Percentiles rank a stretch among this genome's conserved stretches.
Evolutionary conservation across 1,140 invertebrate genomes (phyloP).

Genomic region (Aphis gossypii): DNA sequence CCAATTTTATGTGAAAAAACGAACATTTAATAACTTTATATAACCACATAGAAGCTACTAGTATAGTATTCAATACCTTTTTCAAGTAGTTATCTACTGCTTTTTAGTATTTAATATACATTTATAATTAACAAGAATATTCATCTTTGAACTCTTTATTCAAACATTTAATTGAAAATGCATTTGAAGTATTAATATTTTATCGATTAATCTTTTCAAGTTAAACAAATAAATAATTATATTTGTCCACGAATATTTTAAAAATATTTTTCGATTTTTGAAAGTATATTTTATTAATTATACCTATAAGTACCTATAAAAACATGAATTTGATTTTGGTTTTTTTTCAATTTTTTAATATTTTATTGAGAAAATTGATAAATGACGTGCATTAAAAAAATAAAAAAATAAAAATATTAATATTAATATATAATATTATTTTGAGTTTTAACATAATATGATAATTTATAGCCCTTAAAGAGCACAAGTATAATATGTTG

Average conservation of each 20-base stretch:
- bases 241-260: background rate
- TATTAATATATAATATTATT: background rate
- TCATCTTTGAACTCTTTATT: background rate
- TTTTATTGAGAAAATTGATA: background rate
- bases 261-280: background rate
- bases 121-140: background rate
- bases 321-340: background rate
- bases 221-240: background rate
- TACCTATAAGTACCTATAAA: background rate
- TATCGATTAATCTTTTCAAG: background rate
- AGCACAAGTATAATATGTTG: background rate
- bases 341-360: background rate
- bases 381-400: background rate
- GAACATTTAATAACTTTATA: background rate
- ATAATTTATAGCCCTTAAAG: background rate
- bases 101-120: background rate
- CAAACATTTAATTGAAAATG: background rate
- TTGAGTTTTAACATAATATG: background rate
- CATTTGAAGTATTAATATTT: conserved; percentile 1
- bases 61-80: background rate
- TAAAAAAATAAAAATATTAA: no score
- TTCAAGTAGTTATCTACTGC: background rate
- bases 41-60: background rate
- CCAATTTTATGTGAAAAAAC: background rate
- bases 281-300: background rate